phyloP scores from a whole-genome alignment of 1,140 invertebrate genomes.

The Coenobita brevimanus region DNA sequence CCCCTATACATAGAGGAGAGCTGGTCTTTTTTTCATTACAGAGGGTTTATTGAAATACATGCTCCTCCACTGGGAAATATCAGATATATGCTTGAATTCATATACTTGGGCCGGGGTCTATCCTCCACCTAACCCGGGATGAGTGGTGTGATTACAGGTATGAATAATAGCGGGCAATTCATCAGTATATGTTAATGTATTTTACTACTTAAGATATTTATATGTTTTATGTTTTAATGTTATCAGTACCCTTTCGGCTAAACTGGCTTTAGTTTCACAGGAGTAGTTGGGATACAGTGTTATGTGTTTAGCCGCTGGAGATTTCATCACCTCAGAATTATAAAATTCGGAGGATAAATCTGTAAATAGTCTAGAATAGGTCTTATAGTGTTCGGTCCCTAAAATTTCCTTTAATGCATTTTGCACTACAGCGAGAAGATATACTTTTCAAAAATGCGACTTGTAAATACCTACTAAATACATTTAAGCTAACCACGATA shows the following conservation, averaged over 20 bases:
- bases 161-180: neutral
- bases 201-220: conserved; percentile 8
- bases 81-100: neutral
- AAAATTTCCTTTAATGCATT: neutral
- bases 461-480: conserved; percentile 31
- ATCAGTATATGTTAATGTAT: conserved; percentile 19
- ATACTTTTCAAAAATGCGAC: neutral
- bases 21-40: neutral
- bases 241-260: conserved; percentile 2
- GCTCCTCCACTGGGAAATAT: neutral
- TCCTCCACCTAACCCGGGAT: neutral
- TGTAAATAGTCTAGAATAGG: conserved; percentile 9
- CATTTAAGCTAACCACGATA: conserved; percentile 4
- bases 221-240: conserved; percentile 24
- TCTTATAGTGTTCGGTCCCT: neutral
- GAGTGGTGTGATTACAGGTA: too few species aligned
- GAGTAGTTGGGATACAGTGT: conserved; percentile 23
- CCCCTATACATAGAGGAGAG: neutral
- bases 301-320: neutral
- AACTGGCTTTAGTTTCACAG: conserved; percentile 21
- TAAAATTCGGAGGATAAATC: neutral
- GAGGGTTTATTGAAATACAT: conserved; percentile 25
- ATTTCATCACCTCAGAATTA: neutral
- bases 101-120: neutral
- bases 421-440: neutral